These are phyloP conservation scores for Ganaspis brasiliensis DNA, from an alignment of 2,888 invertebrate genomes.

Conservation along the genomic window DNA sequence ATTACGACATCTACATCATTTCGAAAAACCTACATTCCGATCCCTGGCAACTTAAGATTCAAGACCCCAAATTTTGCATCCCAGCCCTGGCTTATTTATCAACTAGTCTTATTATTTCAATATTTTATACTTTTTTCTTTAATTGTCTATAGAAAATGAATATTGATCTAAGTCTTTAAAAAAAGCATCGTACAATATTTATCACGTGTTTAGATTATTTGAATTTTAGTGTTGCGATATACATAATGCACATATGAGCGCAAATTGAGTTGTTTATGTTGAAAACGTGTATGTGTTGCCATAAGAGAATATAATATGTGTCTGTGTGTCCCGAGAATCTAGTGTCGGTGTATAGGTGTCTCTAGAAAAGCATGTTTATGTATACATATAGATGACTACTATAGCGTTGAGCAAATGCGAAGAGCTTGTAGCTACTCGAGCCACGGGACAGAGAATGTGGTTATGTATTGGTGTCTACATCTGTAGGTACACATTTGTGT, in stretches of 20 bases:
- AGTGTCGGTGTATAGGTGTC: neutral
- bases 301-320: neutral
- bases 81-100: too few species aligned
- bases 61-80: too few species aligned
- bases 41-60: too few species aligned
- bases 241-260: neutral
- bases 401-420: conserved; percentile 17
- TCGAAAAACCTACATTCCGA: too few species aligned
- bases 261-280: neutral
- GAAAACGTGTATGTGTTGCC: neutral
- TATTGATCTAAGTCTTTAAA: too few species aligned
- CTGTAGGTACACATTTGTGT: conserved; percentile 13
- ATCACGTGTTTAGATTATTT: too few species aligned
- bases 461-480: neutral
- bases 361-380: neutral
- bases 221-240: neutral
- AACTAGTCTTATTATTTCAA: too few species aligned
- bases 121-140: too few species aligned
- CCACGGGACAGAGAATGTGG: conserved; percentile 17
- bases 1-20: too few species aligned
- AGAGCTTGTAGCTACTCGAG: conserved; percentile 13
- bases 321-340: neutral
- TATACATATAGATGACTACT: neutral
- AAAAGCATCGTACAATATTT: too few species aligned
- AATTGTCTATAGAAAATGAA: too few species aligned